phyloP scores from a whole-genome alignment of 2,888 invertebrate species.

The Chymomyza amoena region DNA sequence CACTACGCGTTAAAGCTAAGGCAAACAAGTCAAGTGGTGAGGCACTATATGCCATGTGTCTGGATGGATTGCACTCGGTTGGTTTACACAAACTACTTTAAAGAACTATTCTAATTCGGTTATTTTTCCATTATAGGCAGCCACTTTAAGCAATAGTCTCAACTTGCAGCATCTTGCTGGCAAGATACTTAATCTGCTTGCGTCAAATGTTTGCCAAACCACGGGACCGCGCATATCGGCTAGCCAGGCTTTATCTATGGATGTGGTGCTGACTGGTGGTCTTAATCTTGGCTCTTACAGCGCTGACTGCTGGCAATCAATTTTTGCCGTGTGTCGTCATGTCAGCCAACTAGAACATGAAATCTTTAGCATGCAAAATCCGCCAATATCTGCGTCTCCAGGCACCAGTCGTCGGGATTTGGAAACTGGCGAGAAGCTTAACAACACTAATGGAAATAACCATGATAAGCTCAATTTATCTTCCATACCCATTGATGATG shows the following conservation, averaged over 20 bases:
- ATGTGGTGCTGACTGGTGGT: slow-evolving; percentile 92
- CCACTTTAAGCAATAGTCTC: slow-evolving; percentile 91
- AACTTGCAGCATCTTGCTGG: slow-evolving; percentile 94
- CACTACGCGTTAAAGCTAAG: slow-evolving; percentile 77
- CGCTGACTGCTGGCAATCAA: slow-evolving; percentile 96
- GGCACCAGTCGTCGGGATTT: slow-evolving; percentile 74
- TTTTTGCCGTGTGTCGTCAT: slow-evolving; percentile 95
- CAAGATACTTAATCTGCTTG: slow-evolving; percentile 91
- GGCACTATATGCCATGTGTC: slow-evolving; percentile 88
- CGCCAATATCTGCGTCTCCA: slow-evolving; percentile 75
- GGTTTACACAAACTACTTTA: slow-evolving; percentile 16
- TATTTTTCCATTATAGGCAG: slow-evolving; percentile 82
- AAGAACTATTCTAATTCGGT: not conserved
- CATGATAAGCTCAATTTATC: slow-evolving; percentile 82
- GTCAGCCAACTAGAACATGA: slow-evolving; percentile 95
- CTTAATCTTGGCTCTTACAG: slow-evolving; percentile 95
- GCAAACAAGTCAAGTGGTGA: slow-evolving; percentile 83
- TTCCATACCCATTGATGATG: slow-evolving; percentile 84
- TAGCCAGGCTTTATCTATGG: slow-evolving; percentile 94
- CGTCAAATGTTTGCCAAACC: slow-evolving; percentile 92
- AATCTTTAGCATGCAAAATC: slow-evolving; percentile 88
- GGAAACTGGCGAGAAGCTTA: slow-evolving; percentile 77
- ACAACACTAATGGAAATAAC: slow-evolving; percentile 73
- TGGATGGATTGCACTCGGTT: slow-evolving; percentile 93
- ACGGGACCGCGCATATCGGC: slow-evolving; percentile 88